A percentile compares a stretch with the other conserved stretches of the same genome.
Evolutionary conservation across 1,140 invertebrate species (phyloP).

Genomic region (Meloidogyne exigua): DNA sequence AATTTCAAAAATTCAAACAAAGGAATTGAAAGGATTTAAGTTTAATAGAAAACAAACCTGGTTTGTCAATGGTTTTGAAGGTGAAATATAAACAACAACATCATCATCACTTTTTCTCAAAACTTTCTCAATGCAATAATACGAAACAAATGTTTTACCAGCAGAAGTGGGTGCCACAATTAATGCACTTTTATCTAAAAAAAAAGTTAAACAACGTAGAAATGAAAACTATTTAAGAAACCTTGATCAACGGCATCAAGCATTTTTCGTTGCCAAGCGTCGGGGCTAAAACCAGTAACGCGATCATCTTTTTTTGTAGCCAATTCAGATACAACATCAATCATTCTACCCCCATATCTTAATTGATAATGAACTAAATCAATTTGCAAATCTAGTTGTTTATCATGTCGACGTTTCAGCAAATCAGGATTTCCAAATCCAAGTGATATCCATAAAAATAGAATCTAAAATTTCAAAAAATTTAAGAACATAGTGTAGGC

Average conservation of each 20-base stretch:
- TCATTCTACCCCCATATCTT: conserved; percentile 56
- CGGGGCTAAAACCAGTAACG: conserved; percentile 60
- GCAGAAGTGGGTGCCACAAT: conserved; percentile 63
- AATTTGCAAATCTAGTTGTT: conserved; percentile 54
- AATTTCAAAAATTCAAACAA: too few relatives aligned
- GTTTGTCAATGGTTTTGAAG: conserved; percentile 61
- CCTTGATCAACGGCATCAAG: conserved; percentile 59
- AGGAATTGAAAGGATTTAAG: background rate
- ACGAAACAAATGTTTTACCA: conserved; percentile 63
- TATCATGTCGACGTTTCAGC: conserved; percentile 39
- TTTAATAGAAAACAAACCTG: conserved; percentile 43
- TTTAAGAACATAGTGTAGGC: too few relatives aligned
- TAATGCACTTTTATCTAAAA: conserved; percentile 61
- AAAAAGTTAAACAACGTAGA: conserved; percentile 13
- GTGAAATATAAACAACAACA: conserved; percentile 63
- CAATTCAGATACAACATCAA: conserved; percentile 57
- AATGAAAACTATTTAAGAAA: conserved; percentile 8
- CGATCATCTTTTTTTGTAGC: conserved; percentile 59
- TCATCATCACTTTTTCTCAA: conserved; percentile 58
- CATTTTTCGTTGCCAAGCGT: conserved; percentile 62
- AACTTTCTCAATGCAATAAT: conserved; percentile 63
- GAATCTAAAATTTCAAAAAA: conserved; percentile 33
- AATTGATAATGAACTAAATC: conserved; percentile 61
- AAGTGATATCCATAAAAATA: conserved; percentile 52
- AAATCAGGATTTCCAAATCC: conserved; percentile 47